phyloP scores from a whole-genome alignment of 2,888 invertebrate genomes.

The Palloptera scutellata region DNA sequence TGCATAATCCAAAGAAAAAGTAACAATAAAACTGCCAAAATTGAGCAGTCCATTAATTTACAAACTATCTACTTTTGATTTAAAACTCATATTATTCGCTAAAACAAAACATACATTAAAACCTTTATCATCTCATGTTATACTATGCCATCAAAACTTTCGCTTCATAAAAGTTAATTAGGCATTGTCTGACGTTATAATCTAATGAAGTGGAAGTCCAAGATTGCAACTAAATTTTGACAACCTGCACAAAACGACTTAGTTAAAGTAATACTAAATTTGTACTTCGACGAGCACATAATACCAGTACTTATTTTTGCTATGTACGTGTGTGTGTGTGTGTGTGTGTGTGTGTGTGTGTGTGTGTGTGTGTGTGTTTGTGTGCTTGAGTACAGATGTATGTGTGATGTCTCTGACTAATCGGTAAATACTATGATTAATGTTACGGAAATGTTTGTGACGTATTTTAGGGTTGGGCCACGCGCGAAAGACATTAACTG shows the following conservation, averaged over 20 bases:
- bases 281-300: too few relatives aligned
- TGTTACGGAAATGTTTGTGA: slow-evolving; percentile 23
- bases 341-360: neutral
- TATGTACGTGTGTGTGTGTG: slow-evolving; percentile 8
- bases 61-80: too few relatives aligned
- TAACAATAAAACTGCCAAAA: too few relatives aligned
- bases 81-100: slow-evolving; percentile 1
- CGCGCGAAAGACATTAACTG: too few relatives aligned
- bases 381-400: neutral
- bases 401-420: slow-evolving; percentile 18
- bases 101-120: neutral
- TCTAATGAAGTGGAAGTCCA: slow-evolving; percentile 31
- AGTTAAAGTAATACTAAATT: too few relatives aligned
- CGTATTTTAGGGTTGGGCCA: slow-evolving; percentile 19
- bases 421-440: slow-evolving; percentile 23
- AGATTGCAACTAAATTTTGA: slow-evolving; percentile 27
- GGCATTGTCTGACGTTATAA: too few relatives aligned
- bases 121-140: too few relatives aligned
- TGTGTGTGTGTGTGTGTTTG: slow-evolving; percentile 1
- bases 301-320: neutral
- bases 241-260: neutral
- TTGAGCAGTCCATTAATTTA: too few relatives aligned
- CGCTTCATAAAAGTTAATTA: too few relatives aligned
- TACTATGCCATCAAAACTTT: too few relatives aligned
- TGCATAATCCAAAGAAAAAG: too few relatives aligned